phyloP scores from a whole-genome alignment of 2,888 invertebrate genomes.

The Neoscelio sp. region DNA sequence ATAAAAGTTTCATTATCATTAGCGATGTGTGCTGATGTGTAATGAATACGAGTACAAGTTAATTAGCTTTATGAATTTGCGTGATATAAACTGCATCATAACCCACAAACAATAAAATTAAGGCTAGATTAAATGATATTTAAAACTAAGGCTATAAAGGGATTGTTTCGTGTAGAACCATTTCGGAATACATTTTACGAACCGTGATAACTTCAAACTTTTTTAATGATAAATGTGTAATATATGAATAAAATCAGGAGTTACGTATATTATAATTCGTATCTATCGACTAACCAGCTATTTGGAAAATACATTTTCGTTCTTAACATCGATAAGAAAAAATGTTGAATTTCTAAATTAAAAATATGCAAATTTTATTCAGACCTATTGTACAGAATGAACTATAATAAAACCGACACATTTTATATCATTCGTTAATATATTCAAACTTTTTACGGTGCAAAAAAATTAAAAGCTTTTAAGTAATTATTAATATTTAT shows the following conservation, averaged over 20 bases:
- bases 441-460: slow-evolving; percentile 3
- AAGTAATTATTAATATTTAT: slow-evolving; percentile 18
- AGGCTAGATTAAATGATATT: slow-evolving; percentile 22
- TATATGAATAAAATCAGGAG: too few relatives aligned
- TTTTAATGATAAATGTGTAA: not conserved
- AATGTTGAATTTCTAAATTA: too few relatives aligned
- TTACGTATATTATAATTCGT: too few relatives aligned
- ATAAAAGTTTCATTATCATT: slow-evolving; percentile 11
- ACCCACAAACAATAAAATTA: slow-evolving; percentile 20
- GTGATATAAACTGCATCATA: slow-evolving; percentile 18
- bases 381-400: not conserved
- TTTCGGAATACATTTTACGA: not conserved
- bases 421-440: slow-evolving; percentile 5
- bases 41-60: slow-evolving; percentile 7
- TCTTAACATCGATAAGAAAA: too few relatives aligned
- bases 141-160: slow-evolving; percentile 9
- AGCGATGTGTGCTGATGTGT: slow-evolving; percentile 1
- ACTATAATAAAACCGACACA: not conserved
- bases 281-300: too few relatives aligned
- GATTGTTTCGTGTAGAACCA: not conserved
- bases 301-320: too few relatives aligned
- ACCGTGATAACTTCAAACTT: slow-evolving; percentile 3
- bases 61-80: slow-evolving; percentile 28
- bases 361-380: too few relatives aligned
- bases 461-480: slow-evolving; percentile 19